Conservation (phyloP, 2,797 vertebrate genomes). For the Thripadectes ignobilis region DNA sequence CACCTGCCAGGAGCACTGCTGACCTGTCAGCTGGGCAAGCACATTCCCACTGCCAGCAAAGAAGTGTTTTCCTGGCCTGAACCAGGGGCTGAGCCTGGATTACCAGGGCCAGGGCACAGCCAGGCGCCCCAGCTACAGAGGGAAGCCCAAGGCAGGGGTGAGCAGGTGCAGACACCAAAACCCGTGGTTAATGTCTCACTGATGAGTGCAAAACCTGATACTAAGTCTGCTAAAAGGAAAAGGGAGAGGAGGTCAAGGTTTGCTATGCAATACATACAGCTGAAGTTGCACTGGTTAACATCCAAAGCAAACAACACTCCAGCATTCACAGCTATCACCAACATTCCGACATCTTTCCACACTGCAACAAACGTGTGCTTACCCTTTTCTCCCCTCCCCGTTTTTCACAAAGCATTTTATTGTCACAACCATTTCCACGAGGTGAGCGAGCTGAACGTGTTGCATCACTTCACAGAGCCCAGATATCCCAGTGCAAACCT, state of each 20-base stretch:
- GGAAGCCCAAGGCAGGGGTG: neutral
- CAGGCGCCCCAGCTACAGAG: no score
- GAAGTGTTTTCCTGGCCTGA: neutral
- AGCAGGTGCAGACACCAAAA: neutral
- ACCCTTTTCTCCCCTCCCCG: accelerated
- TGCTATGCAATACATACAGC: neutral
- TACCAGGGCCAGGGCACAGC: neutral
- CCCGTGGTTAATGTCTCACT: accelerated
- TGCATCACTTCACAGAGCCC: neutral
- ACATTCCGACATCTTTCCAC: slow-evolving; percentile 33
- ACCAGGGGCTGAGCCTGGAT: neutral
- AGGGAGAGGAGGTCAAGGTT: slow-evolving; percentile 9
- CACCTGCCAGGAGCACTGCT: neutral
- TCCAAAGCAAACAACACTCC: slow-evolving; percentile 44
- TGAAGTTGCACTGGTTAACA: slow-evolving; percentile 5
- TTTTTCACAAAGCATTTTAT: neutral
- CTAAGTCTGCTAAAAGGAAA: neutral
- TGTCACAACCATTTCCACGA: neutral
- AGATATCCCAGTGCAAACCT: neutral
- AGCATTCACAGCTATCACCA: neutral
- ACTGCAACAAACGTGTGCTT: neutral
- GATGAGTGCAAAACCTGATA: neutral
- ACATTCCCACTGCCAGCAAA: accelerated
- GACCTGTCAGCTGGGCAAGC: neutral
- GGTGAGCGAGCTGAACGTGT: neutral